Base-by-base conservation (phyloP, 2,888 invertebrate genomes). In the Pachymerium ferrugineum region DNA sequence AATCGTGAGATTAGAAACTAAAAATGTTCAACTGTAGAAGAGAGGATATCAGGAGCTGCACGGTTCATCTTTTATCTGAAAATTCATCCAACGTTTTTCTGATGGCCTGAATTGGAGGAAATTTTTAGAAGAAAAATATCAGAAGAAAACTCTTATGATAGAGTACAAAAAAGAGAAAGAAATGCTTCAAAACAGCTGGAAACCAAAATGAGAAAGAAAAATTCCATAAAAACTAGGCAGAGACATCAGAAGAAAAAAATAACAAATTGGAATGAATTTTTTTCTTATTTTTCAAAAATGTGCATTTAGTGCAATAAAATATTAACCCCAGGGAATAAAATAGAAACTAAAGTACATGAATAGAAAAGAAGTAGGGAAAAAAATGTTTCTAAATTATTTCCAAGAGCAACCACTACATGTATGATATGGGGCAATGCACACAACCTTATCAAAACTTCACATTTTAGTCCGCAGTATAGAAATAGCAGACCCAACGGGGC, bases 361-460 rank as follows among this genome's bases (percentile, higher is more conserved):
- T n/a, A 62, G 10, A 54, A 22, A 22, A 10, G 3, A 22, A 25
- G 14, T 28, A 28, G 3, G 12, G 3, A 22, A 62, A 62, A 47
- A 47, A 19, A 12, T 62, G 62, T 54, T 54, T n/a, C 14, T 54
- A 54, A 54, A 54, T 54, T 22, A 54, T 54, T 54, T 54, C 54
- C 22, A 22, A 5, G 22, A 62, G 62, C 8, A 28, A 12, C 25
- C 28, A 22, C 10, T 22, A 54, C 22, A 8, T 12, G 62, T n/a
- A 62, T 28, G 28, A 62, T 62, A n/a, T 25, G 28, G 62, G 28
- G 62, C 62, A 62, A 62, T 25, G 62, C 62, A 62, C n/a, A n/a
- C 62, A 62, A 62, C 62, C 62, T 62, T 62, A 62, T 62, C 62
- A 62, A 62, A 62, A 62, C 62, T 62, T 62, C 62, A 62, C 62